Evolutionary conservation across 2,113 vertebrate genomes (phyloP).

Genomic region (Gymnogyps californianus): DNA sequence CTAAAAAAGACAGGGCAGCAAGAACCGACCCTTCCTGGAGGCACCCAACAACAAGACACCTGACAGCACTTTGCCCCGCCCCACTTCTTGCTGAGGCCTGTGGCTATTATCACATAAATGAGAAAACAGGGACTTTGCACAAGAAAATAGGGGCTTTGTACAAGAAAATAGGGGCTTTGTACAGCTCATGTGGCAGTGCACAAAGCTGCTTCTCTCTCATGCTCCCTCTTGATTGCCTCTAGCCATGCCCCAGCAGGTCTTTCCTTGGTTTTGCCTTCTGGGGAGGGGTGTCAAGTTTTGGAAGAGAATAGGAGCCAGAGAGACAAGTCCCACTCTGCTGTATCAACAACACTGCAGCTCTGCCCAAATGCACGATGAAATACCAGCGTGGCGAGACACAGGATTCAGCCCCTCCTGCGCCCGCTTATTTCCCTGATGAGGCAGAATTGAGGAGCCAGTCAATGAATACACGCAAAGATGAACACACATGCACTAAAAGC

Average conservation of each 20-base stretch:
- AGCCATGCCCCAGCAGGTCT: too few species aligned
- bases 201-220: not conserved
- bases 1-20: not conserved
- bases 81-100: not conserved
- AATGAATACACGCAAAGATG: not conserved
- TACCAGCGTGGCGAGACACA: accelerated
- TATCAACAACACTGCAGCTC: not conserved
- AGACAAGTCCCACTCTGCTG: not conserved
- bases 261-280: not conserved
- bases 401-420: not conserved
- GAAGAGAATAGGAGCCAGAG: not conserved
- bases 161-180: too few species aligned
- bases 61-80: not conserved
- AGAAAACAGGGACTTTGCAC: not conserved
- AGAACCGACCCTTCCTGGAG: not conserved
- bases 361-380: accelerated
- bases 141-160: not conserved
- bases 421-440: not conserved
- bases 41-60: not conserved
- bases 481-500: not conserved
- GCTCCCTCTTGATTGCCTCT: not conserved
- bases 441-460: not conserved
- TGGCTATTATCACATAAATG: not conserved
- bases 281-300: accelerated
- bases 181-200: not conserved